Conservation (phyloP, 2,113 vertebrate genomes). For the Mandrillus leucophaeus region DNA sequence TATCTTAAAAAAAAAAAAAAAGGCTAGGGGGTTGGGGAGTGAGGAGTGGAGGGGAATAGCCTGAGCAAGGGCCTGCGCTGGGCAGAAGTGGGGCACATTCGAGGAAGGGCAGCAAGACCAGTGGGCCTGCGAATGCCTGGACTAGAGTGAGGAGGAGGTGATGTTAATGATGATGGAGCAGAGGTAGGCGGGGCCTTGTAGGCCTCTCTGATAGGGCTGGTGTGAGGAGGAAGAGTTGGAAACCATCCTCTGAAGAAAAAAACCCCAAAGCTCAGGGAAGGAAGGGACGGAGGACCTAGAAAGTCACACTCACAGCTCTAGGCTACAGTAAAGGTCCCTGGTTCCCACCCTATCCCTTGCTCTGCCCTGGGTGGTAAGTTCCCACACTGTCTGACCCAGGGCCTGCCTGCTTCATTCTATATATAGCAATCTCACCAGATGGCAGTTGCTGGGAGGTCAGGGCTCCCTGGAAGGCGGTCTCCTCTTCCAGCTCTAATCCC, state of each 20-base stretch:
- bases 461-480: conserved; percentile 61
- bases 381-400: conserved; percentile 21
- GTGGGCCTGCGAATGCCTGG: not conserved
- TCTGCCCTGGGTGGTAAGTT: not conserved
- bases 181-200: not conserved
- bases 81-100: not conserved
- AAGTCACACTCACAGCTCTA: conserved; percentile 13
- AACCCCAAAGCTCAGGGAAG: not conserved
- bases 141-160: not conserved
- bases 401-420: conserved; percentile 48
- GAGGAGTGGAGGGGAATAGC: not conserved
- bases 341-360: not conserved
- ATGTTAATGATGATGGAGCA: fast-evolving
- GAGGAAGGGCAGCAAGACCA: not conserved
- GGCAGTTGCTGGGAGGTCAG: conserved; percentile 64
- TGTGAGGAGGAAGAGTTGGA: not conserved
- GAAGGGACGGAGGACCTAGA: not conserved
- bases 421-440: conserved; percentile 78
- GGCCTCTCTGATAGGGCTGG: not conserved
- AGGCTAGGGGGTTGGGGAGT: no score
- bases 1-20: no score
- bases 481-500: conserved; percentile 78
- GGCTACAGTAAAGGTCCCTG: not conserved
- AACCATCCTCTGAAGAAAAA: not conserved
- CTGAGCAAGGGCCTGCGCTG: not conserved